Percentiles rank a stretch among this genome's conserved stretches.
Conservation (phyloP, 2,888 invertebrate genomes). For the Leptothorax acervorum region DNA sequence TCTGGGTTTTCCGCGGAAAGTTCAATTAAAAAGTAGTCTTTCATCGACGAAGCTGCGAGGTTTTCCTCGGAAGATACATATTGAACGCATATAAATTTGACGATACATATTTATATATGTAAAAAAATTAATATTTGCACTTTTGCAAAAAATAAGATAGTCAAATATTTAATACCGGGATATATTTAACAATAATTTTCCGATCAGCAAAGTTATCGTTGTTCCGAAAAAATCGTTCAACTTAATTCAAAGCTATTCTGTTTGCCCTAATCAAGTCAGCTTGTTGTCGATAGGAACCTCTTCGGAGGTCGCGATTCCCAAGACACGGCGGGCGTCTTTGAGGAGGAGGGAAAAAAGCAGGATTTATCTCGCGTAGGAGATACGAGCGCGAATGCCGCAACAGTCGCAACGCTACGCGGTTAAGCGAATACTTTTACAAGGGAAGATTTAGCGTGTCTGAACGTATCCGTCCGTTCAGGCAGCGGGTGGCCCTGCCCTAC, state of each 20-base stretch:
- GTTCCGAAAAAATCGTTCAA: no score
- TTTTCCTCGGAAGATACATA: not conserved
- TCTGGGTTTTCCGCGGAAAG: not conserved
- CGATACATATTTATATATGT: not conserved
- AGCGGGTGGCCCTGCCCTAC: conserved; percentile 52
- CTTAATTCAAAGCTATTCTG: no score
- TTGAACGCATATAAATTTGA: not conserved
- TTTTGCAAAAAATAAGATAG: not conserved
- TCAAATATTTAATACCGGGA: not conserved
- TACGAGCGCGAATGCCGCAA: conserved; percentile 38
- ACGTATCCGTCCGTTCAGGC: not conserved
- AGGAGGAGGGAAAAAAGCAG: no score
- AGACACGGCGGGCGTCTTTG: no score
- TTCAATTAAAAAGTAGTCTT: conserved; percentile 30
- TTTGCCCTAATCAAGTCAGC: no score
- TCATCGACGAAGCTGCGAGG: not conserved
- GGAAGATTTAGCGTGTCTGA: conserved; percentile 13
- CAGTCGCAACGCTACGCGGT: conserved; percentile 11
- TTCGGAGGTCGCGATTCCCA: no score
- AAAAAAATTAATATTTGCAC: not conserved
- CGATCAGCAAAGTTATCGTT: no score
- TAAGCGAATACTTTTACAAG: conserved; percentile 54
- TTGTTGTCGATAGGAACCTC: no score
- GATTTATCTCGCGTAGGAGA: not conserved
- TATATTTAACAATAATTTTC: not conserved